Evolutionary conservation across 2,797 vertebrate species (phyloP).

Genomic region (Molothrus aeneus): DNA sequence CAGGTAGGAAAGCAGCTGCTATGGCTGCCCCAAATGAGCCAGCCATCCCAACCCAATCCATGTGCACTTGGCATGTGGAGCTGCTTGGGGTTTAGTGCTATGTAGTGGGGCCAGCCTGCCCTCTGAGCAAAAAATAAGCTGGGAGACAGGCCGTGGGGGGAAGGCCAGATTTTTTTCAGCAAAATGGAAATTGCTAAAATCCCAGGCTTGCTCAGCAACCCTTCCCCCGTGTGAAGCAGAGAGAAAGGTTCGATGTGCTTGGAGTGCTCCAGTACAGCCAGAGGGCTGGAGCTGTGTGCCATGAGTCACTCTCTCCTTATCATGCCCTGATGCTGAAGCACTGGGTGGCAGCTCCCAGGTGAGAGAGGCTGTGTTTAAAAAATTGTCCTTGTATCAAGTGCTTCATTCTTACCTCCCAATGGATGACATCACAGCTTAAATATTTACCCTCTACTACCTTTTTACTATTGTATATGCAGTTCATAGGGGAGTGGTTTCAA

Average conservation of each 20-base stretch:
- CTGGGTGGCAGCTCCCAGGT: not conserved
- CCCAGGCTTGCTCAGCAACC: not conserved
- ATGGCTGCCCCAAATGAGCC: not conserved
- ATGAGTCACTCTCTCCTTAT: not conserved
- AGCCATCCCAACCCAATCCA: not conserved
- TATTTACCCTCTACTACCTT: slow-evolving; percentile 39
- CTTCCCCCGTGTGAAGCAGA: not conserved
- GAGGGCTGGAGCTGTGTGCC: not conserved
- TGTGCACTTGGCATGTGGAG: not conserved
- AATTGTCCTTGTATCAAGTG: not conserved
- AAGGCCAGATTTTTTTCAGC: not conserved
- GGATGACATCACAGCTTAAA: slow-evolving; percentile 47
- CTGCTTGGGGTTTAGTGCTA: not conserved
- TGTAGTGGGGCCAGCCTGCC: not conserved
- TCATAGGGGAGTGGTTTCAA: not conserved
- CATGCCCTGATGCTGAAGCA: not conserved
- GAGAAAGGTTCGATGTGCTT: not conserved
- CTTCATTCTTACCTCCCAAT: not conserved
- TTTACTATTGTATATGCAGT: slow-evolving; percentile 1
- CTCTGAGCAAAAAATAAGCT: not conserved
- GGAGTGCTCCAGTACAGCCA: not conserved
- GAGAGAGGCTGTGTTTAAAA: not conserved
- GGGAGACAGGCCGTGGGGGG: rapidly evolving
- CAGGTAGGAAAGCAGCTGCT: not conserved
- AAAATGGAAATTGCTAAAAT: not conserved